Base-by-base conservation (phyloP, 2,888 invertebrate genomes). In the Odontomyia ornata region DNA sequence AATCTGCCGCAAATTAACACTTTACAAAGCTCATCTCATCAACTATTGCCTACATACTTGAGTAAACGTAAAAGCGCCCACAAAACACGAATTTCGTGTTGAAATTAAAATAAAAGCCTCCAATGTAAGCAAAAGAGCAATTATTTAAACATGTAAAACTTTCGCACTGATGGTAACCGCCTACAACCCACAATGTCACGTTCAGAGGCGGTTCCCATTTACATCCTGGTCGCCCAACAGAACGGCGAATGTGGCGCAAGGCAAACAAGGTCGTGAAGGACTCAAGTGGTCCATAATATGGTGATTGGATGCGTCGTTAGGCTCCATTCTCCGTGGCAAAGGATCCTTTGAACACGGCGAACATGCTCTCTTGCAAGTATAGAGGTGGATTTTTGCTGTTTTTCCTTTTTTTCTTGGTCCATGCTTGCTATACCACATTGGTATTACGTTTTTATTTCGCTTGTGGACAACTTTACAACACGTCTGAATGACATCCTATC, bases 151-250 rank as follows among this genome's bases (percentile, higher is more conserved):
- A 69, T 69, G 69, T 69, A 30, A 57, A 73, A 57, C 36, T 73
- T 73, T 72, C 43, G 69, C 30, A 46, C 27, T 27, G 71, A 28
- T 67, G 76, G 78, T 56, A 43, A 56, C 75, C 78, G 78, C 78
- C 78, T 75, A 78, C 77, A 77, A 30, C 30, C 75, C 71, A 79
- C 25, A 77, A 27, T 75, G 77, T 79, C 78, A 79, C 78, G 78
- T 79, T 76, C 67, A 77, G 71, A 79, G 78, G 78, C 78, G 78
- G 75, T 76, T 25, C 78, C 78, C 77, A 79, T 77, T 79, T 79
- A 79, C 75, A 73, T 73, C 60, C 60, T 36, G 73, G 23, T 57
- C 60, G 57, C 60, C 60, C 72, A 72, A 72, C 72, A 28, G 72
- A 75, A 75, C 75, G 56, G 18, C 18, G 62, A 75, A 75, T 43